These are phyloP conservation scores for Argyresthia goedartella DNA, from an alignment of 2,888 invertebrate genomes.

Conservation along the genomic window DNA sequence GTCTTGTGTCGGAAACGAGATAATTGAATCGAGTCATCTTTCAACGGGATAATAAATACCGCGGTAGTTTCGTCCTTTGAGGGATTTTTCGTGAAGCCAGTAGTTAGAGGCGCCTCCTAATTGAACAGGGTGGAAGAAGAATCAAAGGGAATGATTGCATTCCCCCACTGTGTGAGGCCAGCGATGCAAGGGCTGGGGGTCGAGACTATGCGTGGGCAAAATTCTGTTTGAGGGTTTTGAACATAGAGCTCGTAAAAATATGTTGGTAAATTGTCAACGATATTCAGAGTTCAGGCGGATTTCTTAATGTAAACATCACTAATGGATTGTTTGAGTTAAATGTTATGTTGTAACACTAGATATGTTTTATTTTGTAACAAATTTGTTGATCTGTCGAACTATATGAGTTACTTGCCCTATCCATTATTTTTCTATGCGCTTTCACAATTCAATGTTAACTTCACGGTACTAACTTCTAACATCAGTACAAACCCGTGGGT, in stretches of 20 bases:
- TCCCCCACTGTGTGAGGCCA: slow-evolving; percentile 35
- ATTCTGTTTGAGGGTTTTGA: slow-evolving; percentile 46
- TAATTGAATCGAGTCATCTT: slow-evolving; percentile 3
- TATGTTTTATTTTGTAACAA: no score
- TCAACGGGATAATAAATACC: slow-evolving; percentile 1
- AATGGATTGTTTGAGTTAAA: no score
- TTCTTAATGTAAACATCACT: no score
- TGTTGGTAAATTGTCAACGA: not conserved
- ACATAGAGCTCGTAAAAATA: slow-evolving; percentile 19
- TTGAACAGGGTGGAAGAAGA: slow-evolving; percentile 64
- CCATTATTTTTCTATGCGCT: not conserved
- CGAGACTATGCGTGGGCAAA: slow-evolving; percentile 41
- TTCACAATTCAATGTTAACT: no score
- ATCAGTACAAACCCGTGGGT: slow-evolving; percentile 20
- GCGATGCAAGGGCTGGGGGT: slow-evolving; percentile 40
- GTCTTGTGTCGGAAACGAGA: not conserved
- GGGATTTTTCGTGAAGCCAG: slow-evolving; percentile 41
- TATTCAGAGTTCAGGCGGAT: no score
- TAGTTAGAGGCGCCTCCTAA: slow-evolving; percentile 59
- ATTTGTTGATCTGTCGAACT: no score
- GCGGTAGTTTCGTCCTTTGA: slow-evolving; percentile 10
- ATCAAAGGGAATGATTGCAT: slow-evolving; percentile 67
- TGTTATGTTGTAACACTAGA: no score
- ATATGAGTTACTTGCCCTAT: not conserved
- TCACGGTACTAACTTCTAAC: no score